phyloP scores from a whole-genome alignment of 2,797 vertebrate genomes.

The Chaenodraco wilsoni region DNA sequence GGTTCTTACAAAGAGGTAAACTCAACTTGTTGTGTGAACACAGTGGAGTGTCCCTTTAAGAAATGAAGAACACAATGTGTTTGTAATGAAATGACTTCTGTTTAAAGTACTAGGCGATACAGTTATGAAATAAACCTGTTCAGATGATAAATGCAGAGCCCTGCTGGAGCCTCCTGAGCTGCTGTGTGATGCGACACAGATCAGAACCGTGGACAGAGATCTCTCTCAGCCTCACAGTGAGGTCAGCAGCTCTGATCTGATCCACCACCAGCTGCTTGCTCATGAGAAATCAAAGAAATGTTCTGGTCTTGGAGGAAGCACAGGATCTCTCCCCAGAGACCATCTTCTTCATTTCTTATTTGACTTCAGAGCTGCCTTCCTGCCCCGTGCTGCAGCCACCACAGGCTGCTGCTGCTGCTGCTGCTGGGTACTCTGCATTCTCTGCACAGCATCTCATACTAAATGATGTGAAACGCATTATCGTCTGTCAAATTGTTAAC shows the following conservation, averaged over 20 bases:
- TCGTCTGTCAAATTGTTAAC: background rate
- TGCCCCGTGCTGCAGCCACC: slow-evolving; percentile 40
- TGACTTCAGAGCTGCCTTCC: slow-evolving; percentile 25
- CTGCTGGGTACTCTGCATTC: background rate
- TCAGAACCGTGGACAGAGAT: slow-evolving; percentile 81
- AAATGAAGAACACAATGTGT: background rate
- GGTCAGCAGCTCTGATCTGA: slow-evolving; percentile 45
- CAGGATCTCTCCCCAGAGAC: slow-evolving; percentile 38
- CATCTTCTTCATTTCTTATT: background rate
- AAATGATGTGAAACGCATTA: background rate
- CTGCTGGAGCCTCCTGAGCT: background rate
- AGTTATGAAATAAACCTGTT: background rate
- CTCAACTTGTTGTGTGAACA: background rate
- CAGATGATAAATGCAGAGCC: background rate
- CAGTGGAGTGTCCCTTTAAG: slow-evolving; percentile 10
- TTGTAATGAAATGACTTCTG: background rate
- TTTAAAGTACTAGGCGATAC: background rate
- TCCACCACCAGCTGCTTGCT: slow-evolving; percentile 49
- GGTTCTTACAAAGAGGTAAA: background rate
- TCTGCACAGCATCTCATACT: background rate
- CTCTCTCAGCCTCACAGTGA: slow-evolving; percentile 14
- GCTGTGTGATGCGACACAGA: slow-evolving; percentile 21
- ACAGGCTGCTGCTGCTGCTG: slow-evolving; percentile 13
- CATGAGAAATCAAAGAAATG: slow-evolving; percentile 45
- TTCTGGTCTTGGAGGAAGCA: slow-evolving; percentile 38